phyloP scores from a whole-genome alignment of 35 echinoderm and acorn worm genomes.

The Chiridota heheva region DNA sequence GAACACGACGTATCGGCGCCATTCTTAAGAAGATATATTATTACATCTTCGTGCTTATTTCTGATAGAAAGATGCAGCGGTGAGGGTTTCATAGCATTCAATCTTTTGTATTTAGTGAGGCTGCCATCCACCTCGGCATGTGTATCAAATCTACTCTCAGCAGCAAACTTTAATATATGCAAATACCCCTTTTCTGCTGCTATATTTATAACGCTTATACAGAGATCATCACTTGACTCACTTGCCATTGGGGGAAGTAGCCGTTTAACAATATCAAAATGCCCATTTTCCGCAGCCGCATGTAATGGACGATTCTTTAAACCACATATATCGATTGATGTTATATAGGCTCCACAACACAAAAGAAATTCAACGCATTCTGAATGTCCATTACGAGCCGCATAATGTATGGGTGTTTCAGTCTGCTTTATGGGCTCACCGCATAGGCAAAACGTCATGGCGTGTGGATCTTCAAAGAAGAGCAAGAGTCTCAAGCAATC shows the following conservation, averaged over 20 bases:
- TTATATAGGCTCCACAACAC: conserved; percentile 25
- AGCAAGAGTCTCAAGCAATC: conserved; percentile 27
- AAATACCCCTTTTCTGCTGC: conserved; percentile 33
- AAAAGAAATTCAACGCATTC: conserved; percentile 35
- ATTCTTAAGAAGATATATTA: conserved; percentile 41
- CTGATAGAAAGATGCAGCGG: conserved; percentile 21
- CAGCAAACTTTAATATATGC: conserved; percentile 9
- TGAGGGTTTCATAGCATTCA: too few species aligned
- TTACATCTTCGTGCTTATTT: conserved; percentile 11
- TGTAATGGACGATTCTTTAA: background rate
- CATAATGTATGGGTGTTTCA: conserved; percentile 21
- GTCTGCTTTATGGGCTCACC: background rate
- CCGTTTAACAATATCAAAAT: conserved; percentile 9
- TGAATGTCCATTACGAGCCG: conserved; percentile 16
- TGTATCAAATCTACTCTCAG: conserved; percentile 16
- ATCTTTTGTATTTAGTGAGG: too few species aligned
- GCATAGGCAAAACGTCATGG: conserved; percentile 40
- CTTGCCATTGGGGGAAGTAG: conserved; percentile 14
- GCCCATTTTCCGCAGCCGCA: conserved; percentile 5
- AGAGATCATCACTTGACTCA: conserved; percentile 13
- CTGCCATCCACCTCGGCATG: too few species aligned
- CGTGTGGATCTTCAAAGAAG: conserved; percentile 34
- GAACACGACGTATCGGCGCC: conserved; percentile 1
- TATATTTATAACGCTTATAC: conserved; percentile 15
- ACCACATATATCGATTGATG: background rate